Evolutionary conservation across 2,888 invertebrate species (phyloP).

Genomic region (Parapristionchus giblindavisi): DNA sequence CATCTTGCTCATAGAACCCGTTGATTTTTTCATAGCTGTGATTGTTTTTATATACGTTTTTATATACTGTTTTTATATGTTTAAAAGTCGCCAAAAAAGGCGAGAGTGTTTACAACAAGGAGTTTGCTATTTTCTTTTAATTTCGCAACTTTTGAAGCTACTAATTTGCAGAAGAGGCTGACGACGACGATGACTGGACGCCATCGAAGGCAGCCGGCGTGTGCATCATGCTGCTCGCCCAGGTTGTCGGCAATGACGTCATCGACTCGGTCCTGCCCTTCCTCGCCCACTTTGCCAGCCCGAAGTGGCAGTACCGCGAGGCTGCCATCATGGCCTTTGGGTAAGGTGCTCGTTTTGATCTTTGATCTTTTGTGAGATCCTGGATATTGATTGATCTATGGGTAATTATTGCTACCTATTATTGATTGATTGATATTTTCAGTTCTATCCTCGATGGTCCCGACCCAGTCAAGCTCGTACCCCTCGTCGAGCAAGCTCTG

Average conservation of each 20-base stretch:
- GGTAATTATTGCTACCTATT: constrained; percentile 51
- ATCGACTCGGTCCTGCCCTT: constrained; percentile 97
- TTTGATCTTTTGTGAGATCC: no score
- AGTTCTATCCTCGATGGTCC: constrained; percentile 86
- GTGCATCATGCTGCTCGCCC: constrained; percentile 94
- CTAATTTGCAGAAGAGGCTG: constrained; percentile 82
- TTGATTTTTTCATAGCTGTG: no score
- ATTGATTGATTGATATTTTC: not conserved
- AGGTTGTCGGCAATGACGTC: constrained; percentile 91
- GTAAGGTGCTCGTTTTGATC: constrained; percentile 15
- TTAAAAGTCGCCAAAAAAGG: no score
- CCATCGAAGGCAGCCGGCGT: constrained; percentile 99
- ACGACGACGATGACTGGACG: constrained; percentile 99
- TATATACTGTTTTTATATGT: no score
- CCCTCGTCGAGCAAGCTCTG: constrained; percentile 95
- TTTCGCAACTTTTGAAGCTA: no score
- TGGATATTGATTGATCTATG: constrained; percentile 72
- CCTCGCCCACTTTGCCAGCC: constrained; percentile 91
- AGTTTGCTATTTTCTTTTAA: no score
- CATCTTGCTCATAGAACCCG: no score
- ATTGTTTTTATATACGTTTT: no score
- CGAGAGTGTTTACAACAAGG: no score
- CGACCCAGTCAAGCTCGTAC: constrained; percentile 85
- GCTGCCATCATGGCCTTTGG: constrained; percentile 99
- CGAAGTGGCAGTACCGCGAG: constrained; percentile 78